Conservation (phyloP, 2,113 vertebrate genomes). For the Marmota monax region DNA sequence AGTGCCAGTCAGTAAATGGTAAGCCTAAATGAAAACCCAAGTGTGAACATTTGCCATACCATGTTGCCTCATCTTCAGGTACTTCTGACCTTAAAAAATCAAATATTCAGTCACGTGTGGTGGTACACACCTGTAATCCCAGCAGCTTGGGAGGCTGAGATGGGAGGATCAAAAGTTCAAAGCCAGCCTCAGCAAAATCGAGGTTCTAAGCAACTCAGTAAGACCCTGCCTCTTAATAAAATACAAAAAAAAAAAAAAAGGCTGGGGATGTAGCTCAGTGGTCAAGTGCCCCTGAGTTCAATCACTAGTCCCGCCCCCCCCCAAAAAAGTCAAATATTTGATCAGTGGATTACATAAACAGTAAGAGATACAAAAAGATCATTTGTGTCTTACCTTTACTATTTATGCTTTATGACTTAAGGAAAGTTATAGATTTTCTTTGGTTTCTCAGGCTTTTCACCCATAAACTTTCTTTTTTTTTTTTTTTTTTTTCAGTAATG, state of each 20-base stretch:
- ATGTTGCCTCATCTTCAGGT: not conserved
- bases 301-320: no score
- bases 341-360: not conserved
- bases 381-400: not conserved
- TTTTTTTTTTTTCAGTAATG: not conserved
- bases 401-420: not conserved
- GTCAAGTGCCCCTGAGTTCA: no score
- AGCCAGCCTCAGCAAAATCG: no score
- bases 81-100: conserved; percentile 16
- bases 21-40: not conserved
- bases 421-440: not conserved
- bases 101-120: not conserved
- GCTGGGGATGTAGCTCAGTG: no score
- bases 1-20: not conserved
- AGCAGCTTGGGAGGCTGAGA: no score
- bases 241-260: no score
- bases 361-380: not conserved
- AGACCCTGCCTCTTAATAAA: no score
- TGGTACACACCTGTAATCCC: no score
- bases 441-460: not conserved
- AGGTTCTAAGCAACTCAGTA: no score
- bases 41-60: not conserved
- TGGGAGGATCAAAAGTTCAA: no score
- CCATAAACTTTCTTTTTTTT: not conserved
- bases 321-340: not conserved